Base-by-base conservation (phyloP, 2,113 vertebrate species). In the Rhea pennata region DNA sequence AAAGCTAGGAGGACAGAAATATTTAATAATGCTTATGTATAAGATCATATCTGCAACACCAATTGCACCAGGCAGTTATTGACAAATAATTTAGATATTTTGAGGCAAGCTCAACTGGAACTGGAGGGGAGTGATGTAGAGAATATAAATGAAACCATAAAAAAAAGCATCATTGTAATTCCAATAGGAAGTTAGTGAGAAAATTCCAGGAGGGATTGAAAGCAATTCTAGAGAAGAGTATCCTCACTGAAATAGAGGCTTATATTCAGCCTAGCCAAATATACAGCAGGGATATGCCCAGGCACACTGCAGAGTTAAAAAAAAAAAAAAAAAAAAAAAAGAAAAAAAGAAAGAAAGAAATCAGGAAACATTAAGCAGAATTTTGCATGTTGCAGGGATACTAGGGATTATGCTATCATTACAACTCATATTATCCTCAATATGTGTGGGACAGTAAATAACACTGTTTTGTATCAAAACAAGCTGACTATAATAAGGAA, bases 401-500 rank as follows among this genome's bases (percentile, higher is more conserved):
- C 6, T 15, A 21, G 16, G 15, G 69, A 70, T 46, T 51, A 56
- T 2, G 53, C 24, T 40, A 88, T 23, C 23, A 14, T 3, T 23
- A 11, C 59, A 58, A 17, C 20, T 62, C 21, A 3, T 4, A 0
- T 53, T 67, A 58, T 11, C 36, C 15, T 23, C 50, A 58, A 31
- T 24, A 56, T 0, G 0, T 44, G 16, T 6, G 9, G 71, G 59
- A 29, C 12, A 33, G 16, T 5, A 8, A 26, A 15, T 21, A 23
- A 61, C 73, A 72, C 69, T 92, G 27, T 54, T 62, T 53, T 62
- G 29, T 67, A 44, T 61, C 33, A 22, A 40, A 70, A 66, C 27
- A 65, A 74, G 23, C n/a, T 40, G n/a, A 59, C 42, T 65, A 48
- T 1, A 11, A 11, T 11, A 59, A 70, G 7, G 39, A 56, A 59